These are phyloP conservation scores for Caranx ignobilis DNA, from an alignment of 2,113 vertebrate genomes.

Conservation along the genomic window DNA sequence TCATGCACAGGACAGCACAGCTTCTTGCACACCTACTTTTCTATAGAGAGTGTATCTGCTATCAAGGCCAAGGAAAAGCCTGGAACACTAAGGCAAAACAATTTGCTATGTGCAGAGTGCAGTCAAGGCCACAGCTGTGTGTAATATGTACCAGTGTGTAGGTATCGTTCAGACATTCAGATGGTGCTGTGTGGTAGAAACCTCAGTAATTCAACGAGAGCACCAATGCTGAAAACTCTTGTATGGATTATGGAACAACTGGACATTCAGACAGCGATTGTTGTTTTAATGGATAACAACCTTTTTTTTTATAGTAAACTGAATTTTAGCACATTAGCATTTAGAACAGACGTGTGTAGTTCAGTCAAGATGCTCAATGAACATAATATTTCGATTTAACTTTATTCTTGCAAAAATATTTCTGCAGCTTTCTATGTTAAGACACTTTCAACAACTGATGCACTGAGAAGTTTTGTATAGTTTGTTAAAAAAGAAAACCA, in stretches of 20 bases:
- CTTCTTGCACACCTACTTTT: constrained; percentile 32
- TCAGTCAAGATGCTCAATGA: not conserved
- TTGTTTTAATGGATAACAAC: not conserved
- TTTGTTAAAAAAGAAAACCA: not conserved
- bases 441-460: too few relatives aligned
- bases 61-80: constrained; percentile 63
- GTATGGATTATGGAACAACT: not conserved
- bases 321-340: not conserved
- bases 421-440: not conserved
- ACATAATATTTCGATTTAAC: not conserved
- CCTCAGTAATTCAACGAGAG: not conserved
- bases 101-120: constrained; percentile 34
- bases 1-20: constrained; percentile 25
- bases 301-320: not conserved
- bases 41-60: constrained; percentile 56
- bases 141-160: not conserved
- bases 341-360: not conserved
- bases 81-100: constrained; percentile 54
- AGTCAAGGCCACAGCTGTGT: constrained; percentile 46
- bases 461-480: not conserved
- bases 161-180: constrained; percentile 39
- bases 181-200: constrained; percentile 20
- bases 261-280: not conserved
- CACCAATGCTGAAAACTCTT: not conserved
- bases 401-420: not conserved